Evolutionary conservation across 2,113 vertebrate genomes (phyloP).

Genomic region (Irena cyanogastra): DNA sequence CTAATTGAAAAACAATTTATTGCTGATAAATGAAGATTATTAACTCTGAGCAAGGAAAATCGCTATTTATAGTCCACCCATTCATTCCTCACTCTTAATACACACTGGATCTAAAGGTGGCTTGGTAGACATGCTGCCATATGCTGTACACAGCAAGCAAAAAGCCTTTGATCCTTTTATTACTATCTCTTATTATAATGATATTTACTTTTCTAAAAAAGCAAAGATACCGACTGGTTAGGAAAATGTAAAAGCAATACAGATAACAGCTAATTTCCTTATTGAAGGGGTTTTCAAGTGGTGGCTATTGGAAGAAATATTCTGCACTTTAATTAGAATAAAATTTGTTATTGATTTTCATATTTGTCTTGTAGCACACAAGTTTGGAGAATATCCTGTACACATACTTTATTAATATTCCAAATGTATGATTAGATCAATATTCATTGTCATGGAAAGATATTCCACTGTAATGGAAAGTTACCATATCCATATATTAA

Average conservation of each 20-base stretch:
- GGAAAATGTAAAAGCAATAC: background rate
- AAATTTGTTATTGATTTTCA: slow-evolving; percentile 57
- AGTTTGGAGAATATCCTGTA: slow-evolving; percentile 23
- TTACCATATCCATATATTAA: background rate
- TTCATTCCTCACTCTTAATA: background rate
- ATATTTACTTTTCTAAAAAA: background rate
- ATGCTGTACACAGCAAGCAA: background rate
- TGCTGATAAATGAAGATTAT: background rate
- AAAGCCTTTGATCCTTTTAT: background rate
- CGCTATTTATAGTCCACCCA: background rate
- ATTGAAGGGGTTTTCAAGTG: background rate
- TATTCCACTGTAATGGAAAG: background rate
- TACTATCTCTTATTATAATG: background rate
- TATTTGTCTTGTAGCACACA: slow-evolving; percentile 42
- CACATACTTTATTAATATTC: slow-evolving; percentile 6
- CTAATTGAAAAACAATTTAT: background rate
- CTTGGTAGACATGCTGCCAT: background rate
- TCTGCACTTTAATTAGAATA: slow-evolving; percentile 43
- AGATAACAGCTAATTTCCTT: slow-evolving; percentile 16
- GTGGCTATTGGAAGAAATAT: slow-evolving; percentile 19
- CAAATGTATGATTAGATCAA: slow-evolving; percentile 28
- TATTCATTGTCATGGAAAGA: slow-evolving; percentile 16
- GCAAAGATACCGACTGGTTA: background rate
- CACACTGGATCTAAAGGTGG: background rate
- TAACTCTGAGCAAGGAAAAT: background rate